Evolutionary conservation across 1,140 invertebrate genomes (phyloP), one percentile per base, ranked within the genome.

Genomic region (Rhagoletis zephyria): DNA sequence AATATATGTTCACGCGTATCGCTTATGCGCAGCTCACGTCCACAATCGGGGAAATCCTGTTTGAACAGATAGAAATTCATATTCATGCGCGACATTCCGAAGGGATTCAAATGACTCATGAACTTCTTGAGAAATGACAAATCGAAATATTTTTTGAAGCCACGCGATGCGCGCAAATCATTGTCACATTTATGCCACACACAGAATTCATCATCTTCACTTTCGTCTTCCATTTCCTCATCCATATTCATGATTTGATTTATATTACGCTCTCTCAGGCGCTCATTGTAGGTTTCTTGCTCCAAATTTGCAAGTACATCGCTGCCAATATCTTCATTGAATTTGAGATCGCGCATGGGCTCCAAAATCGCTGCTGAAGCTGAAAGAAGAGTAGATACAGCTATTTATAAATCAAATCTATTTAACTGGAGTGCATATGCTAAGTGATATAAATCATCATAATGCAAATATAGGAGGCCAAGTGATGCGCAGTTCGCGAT

Each of bases 1-100:
- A 89, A 48, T 19, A 85, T 51, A 42, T 81, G 48, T 59, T 56
- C 48, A 2, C 87, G 51, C 7, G 85, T 88, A 88, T 88, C 30
- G 87, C 88, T 48, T 60, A 90, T 90, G 48, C 91, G 87, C 61
- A 92, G 16, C 67, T 92, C 91, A 0, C 86, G 85, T 2, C 91
- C 91, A 87, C 91, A 92, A 10, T 90, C 86, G 59, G 90, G 85
- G 59, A 90, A 91, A 4, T 89, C 89, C 6, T 88, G 85, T 56
- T 90, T 89, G 77, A 92, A 92, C 42, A 92, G 64, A 81, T 90
- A 92, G 88, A 92, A 92, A 48, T 89, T 88, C 91, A 92, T 92
- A 85, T 89, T 89, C 9, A 89, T 81, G 4, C 88, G 70, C 7
- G 85, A 61, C 19, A 87, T 89, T 9, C 85, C 67, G 12, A 90